Percentiles rank a stretch among this genome's conserved stretches.
Conservation (phyloP, 2,113 vertebrate species). For the Cheilinus undulatus region DNA sequence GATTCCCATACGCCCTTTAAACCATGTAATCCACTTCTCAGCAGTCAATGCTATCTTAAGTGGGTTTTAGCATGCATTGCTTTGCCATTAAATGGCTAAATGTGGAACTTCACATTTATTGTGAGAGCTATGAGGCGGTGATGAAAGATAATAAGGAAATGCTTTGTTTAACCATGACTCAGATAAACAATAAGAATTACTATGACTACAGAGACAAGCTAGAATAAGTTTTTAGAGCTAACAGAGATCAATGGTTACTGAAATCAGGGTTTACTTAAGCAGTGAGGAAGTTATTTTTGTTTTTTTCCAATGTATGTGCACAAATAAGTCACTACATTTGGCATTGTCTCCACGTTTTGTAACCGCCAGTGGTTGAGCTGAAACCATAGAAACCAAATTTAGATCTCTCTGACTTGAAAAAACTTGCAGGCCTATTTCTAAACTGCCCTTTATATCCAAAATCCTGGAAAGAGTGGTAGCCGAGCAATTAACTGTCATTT, state of each 20-base stretch:
- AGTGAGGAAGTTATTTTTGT: too few species aligned
- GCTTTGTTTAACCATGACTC: not conserved
- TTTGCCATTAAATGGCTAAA: not conserved
- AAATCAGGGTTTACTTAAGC: too few species aligned
- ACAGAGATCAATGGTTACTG: not conserved
- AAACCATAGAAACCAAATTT: too few species aligned
- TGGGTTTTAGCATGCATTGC: not conserved
- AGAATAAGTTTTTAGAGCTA: not conserved
- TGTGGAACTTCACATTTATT: not conserved
- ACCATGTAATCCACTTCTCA: not conserved
- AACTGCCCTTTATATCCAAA: too few species aligned
- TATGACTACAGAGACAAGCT: not conserved
- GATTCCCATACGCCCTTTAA: not conserved
- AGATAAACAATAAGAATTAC: not conserved
- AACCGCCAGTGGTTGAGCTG: too few species aligned
- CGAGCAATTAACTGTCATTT: too few species aligned
- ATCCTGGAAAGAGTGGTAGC: too few species aligned
- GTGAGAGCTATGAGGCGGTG: not conserved
- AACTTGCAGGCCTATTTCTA: too few species aligned
- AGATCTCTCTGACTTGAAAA: too few species aligned
- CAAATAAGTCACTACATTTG: too few species aligned
- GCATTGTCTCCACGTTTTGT: too few species aligned
- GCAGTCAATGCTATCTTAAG: not conserved
- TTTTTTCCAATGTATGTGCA: too few species aligned
- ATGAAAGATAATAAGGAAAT: not conserved